A percentile compares a stretch with the other conserved stretches of the same genome.
These are phyloP conservation scores for Dusona sp. DNA, from an alignment of 2,888 invertebrate species.

Conservation along the genomic window DNA sequence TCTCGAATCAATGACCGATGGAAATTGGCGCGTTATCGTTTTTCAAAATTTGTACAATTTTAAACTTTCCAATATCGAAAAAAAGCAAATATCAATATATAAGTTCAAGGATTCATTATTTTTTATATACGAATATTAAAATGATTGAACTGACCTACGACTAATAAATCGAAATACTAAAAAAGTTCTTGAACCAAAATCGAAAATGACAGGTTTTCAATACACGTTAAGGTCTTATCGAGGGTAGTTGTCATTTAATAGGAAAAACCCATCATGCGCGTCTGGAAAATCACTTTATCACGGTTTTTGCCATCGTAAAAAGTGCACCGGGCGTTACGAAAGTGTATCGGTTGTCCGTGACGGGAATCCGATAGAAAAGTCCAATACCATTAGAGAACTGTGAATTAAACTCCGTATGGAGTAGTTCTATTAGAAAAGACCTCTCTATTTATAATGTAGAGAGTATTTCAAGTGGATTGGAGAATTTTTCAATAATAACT, in stretches of 20 bases:
- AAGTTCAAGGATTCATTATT: not conserved
- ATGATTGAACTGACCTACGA: not conserved
- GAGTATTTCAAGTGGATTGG: not conserved
- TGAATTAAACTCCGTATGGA: conserved; percentile 24
- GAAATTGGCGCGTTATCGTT: no score
- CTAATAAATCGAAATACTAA: not conserved
- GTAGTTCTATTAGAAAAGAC: conserved; percentile 3
- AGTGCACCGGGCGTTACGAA: conserved; percentile 16
- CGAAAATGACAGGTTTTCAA: not conserved
- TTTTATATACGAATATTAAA: not conserved
- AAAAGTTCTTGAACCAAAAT: not conserved
- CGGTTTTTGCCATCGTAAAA: conserved; percentile 17
- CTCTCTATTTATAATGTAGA: not conserved
- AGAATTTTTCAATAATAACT: not conserved
- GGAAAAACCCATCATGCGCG: not conserved
- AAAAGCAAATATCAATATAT: not conserved
- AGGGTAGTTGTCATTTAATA: conserved; percentile 3
- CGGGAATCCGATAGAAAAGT: conserved; percentile 54
- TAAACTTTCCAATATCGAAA: not conserved
- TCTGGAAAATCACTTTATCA: conserved; percentile 3
- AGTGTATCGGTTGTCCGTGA: conserved; percentile 43
- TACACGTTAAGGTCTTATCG: not conserved
- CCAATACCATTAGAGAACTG: conserved; percentile 60
- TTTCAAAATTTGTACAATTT: no score
- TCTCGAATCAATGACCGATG: no score